Evolutionary conservation across 2,888 invertebrate genomes (phyloP).

Genomic region (Tipula unca): DNA sequence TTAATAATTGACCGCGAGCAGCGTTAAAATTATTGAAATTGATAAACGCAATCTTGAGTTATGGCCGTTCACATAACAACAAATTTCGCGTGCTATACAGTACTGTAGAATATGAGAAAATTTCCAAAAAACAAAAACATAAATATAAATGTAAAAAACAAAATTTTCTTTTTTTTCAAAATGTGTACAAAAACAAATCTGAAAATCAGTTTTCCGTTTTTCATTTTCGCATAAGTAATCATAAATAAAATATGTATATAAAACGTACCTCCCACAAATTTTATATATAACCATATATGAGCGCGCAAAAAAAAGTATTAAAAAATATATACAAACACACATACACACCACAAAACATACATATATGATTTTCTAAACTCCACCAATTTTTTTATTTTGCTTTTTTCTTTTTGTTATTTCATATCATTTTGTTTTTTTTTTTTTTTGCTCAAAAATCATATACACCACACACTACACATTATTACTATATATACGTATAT

Average conservation of each 20-base stretch:
- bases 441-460: neutral
- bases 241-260: neutral
- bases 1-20: no score
- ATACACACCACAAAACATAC: neutral
- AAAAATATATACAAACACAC: neutral
- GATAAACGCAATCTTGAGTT: no score
- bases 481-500: no score
- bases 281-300: neutral
- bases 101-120: no score
- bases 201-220: neutral
- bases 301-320: neutral
- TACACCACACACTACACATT: neutral
- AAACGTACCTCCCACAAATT: neutral
- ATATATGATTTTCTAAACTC: conserved; percentile 14
- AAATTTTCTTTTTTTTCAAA: neutral
- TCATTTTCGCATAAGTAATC: neutral
- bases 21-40: no score
- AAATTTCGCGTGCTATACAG: no score
- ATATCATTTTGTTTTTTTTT: neutral
- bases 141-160: neutral
- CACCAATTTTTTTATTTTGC: neutral
- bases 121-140: neutral
- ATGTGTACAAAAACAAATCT: neutral
- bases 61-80: no score
- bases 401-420: neutral